Conservation (phyloP, 2,113 vertebrate species). For the Halcyon senegalensis region DNA sequence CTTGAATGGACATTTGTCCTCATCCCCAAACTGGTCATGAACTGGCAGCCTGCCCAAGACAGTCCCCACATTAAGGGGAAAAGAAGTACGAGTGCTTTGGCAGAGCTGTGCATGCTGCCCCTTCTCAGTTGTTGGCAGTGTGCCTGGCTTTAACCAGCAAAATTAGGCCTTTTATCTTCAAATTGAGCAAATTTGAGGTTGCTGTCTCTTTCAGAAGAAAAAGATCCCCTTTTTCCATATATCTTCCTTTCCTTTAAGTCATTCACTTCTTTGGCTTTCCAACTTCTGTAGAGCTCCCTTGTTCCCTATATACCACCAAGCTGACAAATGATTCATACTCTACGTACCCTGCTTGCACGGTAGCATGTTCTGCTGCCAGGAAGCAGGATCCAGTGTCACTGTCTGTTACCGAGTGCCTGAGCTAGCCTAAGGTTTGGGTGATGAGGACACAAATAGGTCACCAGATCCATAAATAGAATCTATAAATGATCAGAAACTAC, state of each 20-base stretch:
- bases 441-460: neutral
- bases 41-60: neutral
- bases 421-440: neutral
- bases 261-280: neutral
- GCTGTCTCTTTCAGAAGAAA: neutral
- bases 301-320: neutral
- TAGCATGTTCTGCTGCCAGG: neutral
- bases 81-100: neutral
- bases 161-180: neutral
- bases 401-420: neutral
- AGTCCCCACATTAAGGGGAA: neutral
- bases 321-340: neutral
- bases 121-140: neutral
- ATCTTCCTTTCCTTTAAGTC: neutral
- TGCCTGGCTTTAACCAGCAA: slow-evolving; percentile 2
- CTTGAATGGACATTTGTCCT: neutral
- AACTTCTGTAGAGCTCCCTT: neutral
- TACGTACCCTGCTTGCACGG: rapidly evolving
- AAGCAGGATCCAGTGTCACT: neutral
- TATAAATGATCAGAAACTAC: neutral
- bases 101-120: neutral
- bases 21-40: neutral
- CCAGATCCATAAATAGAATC: neutral
- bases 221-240: neutral
- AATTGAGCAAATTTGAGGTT: neutral